phyloP scores from a whole-genome alignment of 2,888 invertebrate species.

The Elgonia sp. region DNA sequence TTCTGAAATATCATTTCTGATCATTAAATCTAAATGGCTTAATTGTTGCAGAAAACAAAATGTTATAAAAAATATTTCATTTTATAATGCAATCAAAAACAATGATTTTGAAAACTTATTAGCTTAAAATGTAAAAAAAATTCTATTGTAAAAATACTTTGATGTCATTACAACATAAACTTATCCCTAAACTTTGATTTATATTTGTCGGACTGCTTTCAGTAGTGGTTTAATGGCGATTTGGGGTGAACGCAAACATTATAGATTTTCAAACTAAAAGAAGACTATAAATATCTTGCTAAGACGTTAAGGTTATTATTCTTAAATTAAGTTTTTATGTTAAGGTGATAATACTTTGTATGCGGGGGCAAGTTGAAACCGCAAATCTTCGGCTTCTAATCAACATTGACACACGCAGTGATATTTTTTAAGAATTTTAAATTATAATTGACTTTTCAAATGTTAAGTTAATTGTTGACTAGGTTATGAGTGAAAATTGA shows the following conservation, averaged over 20 bases:
- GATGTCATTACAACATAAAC: slow-evolving; percentile 40
- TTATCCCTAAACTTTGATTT: slow-evolving; percentile 61
- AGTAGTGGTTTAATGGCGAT: slow-evolving; percentile 19
- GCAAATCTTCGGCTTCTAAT: too few relatives aligned
- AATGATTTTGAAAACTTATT: slow-evolving; percentile 35
- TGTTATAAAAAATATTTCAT: background rate
- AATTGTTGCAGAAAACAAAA: background rate
- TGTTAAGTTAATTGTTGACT: too few relatives aligned
- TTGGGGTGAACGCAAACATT: slow-evolving; percentile 43
- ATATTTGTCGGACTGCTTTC: slow-evolving; percentile 36
- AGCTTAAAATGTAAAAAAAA: slow-evolving; percentile 28
- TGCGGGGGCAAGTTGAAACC: too few relatives aligned
- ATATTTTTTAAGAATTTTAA: too few relatives aligned
- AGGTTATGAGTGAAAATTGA: too few relatives aligned
- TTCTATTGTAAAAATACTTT: slow-evolving; percentile 37
- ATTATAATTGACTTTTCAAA: too few relatives aligned
- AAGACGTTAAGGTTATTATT: too few relatives aligned
- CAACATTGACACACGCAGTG: too few relatives aligned
- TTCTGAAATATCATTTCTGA: slow-evolving; percentile 35
- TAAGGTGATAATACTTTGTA: too few relatives aligned
- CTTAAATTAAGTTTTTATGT: too few relatives aligned
- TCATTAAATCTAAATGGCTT: slow-evolving; percentile 48
- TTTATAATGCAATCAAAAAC: slow-evolving; percentile 26
- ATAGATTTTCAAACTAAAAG: too few relatives aligned
- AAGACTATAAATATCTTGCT: too few relatives aligned